Evolutionary conservation across 2,888 invertebrate genomes (phyloP).

Genomic region (Trichogramma dendrolimi): DNA sequence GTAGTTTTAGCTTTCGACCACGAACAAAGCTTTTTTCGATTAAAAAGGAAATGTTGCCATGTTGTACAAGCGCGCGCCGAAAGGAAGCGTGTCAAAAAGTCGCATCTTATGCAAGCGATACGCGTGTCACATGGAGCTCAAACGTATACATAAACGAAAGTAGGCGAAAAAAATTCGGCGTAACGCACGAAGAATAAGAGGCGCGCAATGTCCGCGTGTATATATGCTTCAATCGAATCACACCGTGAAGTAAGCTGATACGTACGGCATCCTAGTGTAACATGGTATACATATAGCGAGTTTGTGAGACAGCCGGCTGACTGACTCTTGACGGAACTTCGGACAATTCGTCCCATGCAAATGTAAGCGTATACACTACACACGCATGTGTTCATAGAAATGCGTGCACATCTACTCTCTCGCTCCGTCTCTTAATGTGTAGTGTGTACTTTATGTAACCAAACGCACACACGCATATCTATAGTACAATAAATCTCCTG

Average conservation of each 20-base stretch:
- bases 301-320: no score
- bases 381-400: constrained; percentile 8
- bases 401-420: constrained; percentile 1
- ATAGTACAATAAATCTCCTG: not conserved
- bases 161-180: no score
- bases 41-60: no score
- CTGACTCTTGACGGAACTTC: constrained; percentile 5
- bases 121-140: no score
- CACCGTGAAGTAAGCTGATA: not conserved
- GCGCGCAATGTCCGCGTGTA: not conserved
- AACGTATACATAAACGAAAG: no score
- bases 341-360: constrained; percentile 20
- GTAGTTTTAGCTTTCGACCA: no score
- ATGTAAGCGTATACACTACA: constrained; percentile 10
- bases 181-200: no score
- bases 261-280: not conserved
- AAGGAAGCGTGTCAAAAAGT: no score
- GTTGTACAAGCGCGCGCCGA: no score
- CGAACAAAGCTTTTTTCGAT: no score
- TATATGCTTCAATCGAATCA: not conserved
- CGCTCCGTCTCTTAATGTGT: constrained; percentile 12
- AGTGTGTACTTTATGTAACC: not conserved
- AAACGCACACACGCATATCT: not conserved
- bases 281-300: no score
- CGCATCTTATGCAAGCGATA: no score